Base-by-base conservation (phyloP, 2,888 invertebrate genomes). In the Phragmatobia fuliginosa region DNA sequence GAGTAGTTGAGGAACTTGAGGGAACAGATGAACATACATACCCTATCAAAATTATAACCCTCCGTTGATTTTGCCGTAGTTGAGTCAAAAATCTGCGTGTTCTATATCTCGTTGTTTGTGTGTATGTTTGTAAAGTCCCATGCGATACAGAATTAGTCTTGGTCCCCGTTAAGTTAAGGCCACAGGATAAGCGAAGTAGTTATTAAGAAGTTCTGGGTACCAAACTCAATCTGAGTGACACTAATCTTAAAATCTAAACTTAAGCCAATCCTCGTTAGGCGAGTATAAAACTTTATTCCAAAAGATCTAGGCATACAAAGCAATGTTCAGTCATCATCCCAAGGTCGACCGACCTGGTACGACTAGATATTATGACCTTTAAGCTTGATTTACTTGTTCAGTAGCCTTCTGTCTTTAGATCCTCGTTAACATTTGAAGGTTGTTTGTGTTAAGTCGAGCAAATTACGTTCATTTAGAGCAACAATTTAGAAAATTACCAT, bases 381-480 rank as follows among this genome's bases (percentile, higher is more conserved):
- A 38, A 60, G 10, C 64, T 56, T 66, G 66, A 66, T 62, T 66
- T 62, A 63, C 59, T 25, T 60, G 63, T 61, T 63, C 67, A 71
- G 67, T 71, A 64, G 49, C 41, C 38, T 52, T 8, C 52, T 64
- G 21, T 1, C 33, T 60, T 60, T 32, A 60, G 45, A 64, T 31
- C 21, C 25, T 67, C 52, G 32, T 38, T 28, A 52, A 62, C 21
- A 49, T 71, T 66, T 52, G 49, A 60, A 59, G 28, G 36, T 25
- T 60, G 11, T 45, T 36, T 21, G 28, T 28, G 45, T 32, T 56
- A 62, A 56, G 33, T 61, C 18, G n/a, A 49, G n/a, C 36, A 41
- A 41, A 60, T 60, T 60, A 33, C 31, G 10, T 28, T 56, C 25
- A n/a, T 45, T 66, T 60, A 45, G 41, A 49, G 31, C 28, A 67